A percentile compares a stretch with the other conserved stretches of the same genome.
Evolutionary conservation across 2,888 invertebrate species (phyloP).

Genomic region (Eudemis profundana): DNA sequence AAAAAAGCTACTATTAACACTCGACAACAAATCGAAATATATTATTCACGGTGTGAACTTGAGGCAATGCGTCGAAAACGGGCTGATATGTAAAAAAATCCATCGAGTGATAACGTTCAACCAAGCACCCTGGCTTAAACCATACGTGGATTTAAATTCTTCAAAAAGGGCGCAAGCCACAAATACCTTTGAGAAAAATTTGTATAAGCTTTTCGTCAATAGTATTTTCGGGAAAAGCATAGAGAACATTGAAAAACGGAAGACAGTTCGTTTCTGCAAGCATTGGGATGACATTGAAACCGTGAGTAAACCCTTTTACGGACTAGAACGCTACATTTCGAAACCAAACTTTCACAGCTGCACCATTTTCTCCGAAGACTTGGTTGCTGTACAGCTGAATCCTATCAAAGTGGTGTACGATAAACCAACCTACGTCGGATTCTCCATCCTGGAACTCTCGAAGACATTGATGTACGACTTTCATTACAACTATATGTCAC

Average conservation of each 20-base stretch:
- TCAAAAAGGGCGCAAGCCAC: constrained; percentile 1
- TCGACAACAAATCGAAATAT: constrained; percentile 38
- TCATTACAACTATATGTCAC: no score
- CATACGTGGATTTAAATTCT: constrained; percentile 44
- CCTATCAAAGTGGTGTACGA: no score
- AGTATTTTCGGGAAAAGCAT: constrained; percentile 41
- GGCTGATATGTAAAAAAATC: constrained; percentile 22
- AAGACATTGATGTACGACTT: no score
- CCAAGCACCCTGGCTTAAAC: no score
- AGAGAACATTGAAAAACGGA: constrained; percentile 35
- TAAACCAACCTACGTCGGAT: no score
- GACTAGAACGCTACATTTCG: constrained; percentile 15
- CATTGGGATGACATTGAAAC: no score
- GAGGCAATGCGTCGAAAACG: constrained; percentile 28
- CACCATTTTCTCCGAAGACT: no score
- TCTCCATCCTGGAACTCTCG: no score
- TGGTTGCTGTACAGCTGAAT: no score
- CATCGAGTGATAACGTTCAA: no score
- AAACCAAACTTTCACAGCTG: constrained; percentile 37
- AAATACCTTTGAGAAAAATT: constrained; percentile 37
- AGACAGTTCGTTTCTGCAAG: constrained; percentile 9
- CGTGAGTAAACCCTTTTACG: no score
- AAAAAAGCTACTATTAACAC: constrained; percentile 32
- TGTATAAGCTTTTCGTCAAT: constrained; percentile 40
- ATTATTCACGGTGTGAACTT: constrained; percentile 43